Evolutionary conservation across 2,113 vertebrate species (phyloP).

Genomic region (Narcine bancroftii): DNA sequence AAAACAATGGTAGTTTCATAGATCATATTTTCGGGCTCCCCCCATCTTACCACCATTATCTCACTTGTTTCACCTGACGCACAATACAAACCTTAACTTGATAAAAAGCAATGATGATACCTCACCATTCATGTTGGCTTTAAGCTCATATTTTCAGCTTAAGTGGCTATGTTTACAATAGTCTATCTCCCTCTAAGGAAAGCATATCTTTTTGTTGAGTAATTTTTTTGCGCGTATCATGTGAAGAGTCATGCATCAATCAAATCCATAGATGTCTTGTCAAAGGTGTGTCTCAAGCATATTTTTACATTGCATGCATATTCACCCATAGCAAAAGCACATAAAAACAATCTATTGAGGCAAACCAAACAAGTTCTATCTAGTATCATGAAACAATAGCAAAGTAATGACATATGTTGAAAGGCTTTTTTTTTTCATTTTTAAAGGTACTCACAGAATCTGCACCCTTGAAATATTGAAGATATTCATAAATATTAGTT

Average conservation of each 20-base stretch:
- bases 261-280: conserved; percentile 46
- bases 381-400: conserved; percentile 80
- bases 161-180: conserved; percentile 18
- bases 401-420: conserved; percentile 52
- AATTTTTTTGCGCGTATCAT: conserved; percentile 41
- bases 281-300: conserved; percentile 47
- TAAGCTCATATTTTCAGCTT: conserved; percentile 33
- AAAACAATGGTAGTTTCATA: conserved; percentile 24
- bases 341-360: conserved; percentile 62
- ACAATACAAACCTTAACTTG: conserved; percentile 12
- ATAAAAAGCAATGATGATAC: conserved; percentile 2
- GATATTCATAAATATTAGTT: conserved; percentile 46
- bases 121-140: conserved; percentile 21
- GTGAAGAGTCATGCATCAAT: conserved; percentile 40
- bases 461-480: conserved; percentile 60
- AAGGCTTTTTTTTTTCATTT: conserved; percentile 47
- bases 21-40: background rate
- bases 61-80: conserved; percentile 19
- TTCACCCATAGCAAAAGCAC: conserved; percentile 68
- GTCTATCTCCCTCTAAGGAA: conserved; percentile 23
- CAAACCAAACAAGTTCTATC: conserved; percentile 72
- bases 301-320: conserved; percentile 65
- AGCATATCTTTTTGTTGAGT: conserved; percentile 19
- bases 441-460: conserved; percentile 54
- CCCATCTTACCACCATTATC: conserved; percentile 14